Evolutionary conservation across 2,113 vertebrate genomes (phyloP).

Genomic region (Sturnus vulgaris): DNA sequence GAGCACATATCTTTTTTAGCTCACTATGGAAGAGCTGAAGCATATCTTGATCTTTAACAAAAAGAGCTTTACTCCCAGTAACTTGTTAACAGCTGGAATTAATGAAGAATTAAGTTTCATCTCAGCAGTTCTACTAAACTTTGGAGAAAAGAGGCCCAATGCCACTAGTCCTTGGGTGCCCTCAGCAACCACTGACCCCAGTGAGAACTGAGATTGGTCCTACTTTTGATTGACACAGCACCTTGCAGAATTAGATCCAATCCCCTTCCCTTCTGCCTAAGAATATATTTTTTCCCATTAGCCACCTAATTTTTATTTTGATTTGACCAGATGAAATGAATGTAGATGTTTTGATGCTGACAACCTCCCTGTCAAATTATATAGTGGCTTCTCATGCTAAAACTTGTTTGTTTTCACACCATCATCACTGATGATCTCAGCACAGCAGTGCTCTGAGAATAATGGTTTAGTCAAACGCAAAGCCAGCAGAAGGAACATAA

Average conservation of each 20-base stretch:
- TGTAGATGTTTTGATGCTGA: constrained; percentile 53
- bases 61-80: not conserved
- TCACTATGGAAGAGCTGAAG: not conserved
- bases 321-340: constrained; percentile 60
- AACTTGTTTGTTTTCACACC: constrained; percentile 67
- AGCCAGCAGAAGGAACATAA: constrained; percentile 63
- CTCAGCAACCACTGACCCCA: not conserved
- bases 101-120: constrained; percentile 29
- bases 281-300: not conserved
- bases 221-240: not conserved
- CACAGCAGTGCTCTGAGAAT: constrained; percentile 25
- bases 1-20: not conserved
- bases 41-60: not conserved
- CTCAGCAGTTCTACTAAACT: constrained; percentile 15
- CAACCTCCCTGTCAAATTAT: constrained; percentile 68
- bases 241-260: not conserved
- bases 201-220: not conserved
- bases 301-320: not conserved
- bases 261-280: not conserved
- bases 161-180: not conserved
- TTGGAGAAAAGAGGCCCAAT: not conserved
- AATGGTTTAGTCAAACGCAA: constrained; percentile 66
- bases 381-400: constrained; percentile 61
- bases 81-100: constrained; percentile 27
- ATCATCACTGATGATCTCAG: constrained; percentile 64